phyloP scores from a whole-genome alignment of 2,797 vertebrate genomes.

The Gouania willdenowi region DNA sequence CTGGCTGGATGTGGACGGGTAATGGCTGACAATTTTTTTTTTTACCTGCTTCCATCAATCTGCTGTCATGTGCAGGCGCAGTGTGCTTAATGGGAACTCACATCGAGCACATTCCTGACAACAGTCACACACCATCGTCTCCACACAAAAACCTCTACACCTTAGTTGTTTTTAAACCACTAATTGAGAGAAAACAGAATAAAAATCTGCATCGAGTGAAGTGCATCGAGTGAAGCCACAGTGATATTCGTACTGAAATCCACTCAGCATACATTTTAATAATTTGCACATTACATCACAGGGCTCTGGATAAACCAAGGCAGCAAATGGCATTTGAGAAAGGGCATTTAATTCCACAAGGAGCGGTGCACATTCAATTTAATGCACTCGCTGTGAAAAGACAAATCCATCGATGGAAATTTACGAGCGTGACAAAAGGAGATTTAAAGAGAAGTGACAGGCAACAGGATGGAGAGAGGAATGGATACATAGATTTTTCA shows the following conservation, averaged over 20 bases:
- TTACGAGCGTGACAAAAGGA: slow-evolving; percentile 4
- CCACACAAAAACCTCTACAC: slow-evolving; percentile 18
- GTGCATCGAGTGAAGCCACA: slow-evolving; percentile 6
- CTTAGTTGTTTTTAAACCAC: slow-evolving; percentile 29
- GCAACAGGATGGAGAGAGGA: slow-evolving; percentile 2
- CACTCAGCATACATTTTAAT: background rate
- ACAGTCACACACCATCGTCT: slow-evolving; percentile 12
- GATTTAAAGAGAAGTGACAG: background rate
- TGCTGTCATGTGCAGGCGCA: slow-evolving; percentile 40
- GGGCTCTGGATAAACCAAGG: slow-evolving; percentile 2
- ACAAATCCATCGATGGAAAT: slow-evolving; percentile 21
- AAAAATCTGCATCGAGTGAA: slow-evolving; percentile 41
- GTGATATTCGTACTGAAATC: slow-evolving; percentile 15
- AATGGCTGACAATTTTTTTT: slow-evolving; percentile 65
- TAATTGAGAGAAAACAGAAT: slow-evolving; percentile 28
- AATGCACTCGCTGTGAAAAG: slow-evolving; percentile 34
- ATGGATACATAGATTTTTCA: slow-evolving; percentile 44
- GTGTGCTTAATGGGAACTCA: slow-evolving; percentile 30
- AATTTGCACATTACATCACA: slow-evolving; percentile 10
- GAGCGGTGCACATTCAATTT: slow-evolving; percentile 41
- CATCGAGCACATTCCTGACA: slow-evolving; percentile 10
- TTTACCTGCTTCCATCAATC: slow-evolving; percentile 32
- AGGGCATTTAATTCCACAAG: slow-evolving; percentile 29
- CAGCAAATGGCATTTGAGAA: slow-evolving; percentile 25
- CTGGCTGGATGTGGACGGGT: slow-evolving; percentile 34